Base-by-base conservation (phyloP, 2,888 invertebrate species). In the Callimorpha dominula region DNA sequence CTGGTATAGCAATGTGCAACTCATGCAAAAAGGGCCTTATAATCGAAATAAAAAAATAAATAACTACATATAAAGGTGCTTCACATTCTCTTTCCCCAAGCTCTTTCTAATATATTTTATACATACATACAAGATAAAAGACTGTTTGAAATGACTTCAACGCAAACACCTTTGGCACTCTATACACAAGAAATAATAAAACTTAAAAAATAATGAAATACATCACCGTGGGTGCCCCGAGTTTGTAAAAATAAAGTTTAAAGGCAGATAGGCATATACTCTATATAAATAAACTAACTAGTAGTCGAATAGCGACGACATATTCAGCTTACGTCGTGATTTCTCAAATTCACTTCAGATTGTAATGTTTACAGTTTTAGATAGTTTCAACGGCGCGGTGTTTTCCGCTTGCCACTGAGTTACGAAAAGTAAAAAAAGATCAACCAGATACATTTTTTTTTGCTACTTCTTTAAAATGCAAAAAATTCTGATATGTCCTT, bases 91-190 rank as follows among this genome's bases (percentile, higher is more conserved):
- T 62, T 66, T 40, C 77, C 68, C 67, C 72, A 84, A 82, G 81
- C 84, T 82, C 79, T 73, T 68, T 76, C 73, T 76, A 74, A 74
- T 76, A 80, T 80, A 78, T 81, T 80, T 82, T 82, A 84, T 78
- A 84, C 79, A 85, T 78, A 80, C 75, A 81, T 79, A 78, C 81
- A 78, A 70, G 70, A 74, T 79, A 75, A 78, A 71, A 73, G 78
- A 79, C 78, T 78, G 80, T 76, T 77, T 79, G 72, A 75, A 81
- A 84, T 80, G 82, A 82, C 82, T 79, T 74, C 83, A 82, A 80
- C 72, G 74, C 76, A 84, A 86, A 81, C 81, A 81, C 87, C 74
- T 91, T 91, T 91, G 90, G 90, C 90, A 91, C 89, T 81, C 85
- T 83, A 84, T 83, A 85, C 83, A 83, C 78, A 80, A 86, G 49